phyloP scores from a whole-genome alignment of 2,797 vertebrate species.

The Eutrigla gurnardus region DNA sequence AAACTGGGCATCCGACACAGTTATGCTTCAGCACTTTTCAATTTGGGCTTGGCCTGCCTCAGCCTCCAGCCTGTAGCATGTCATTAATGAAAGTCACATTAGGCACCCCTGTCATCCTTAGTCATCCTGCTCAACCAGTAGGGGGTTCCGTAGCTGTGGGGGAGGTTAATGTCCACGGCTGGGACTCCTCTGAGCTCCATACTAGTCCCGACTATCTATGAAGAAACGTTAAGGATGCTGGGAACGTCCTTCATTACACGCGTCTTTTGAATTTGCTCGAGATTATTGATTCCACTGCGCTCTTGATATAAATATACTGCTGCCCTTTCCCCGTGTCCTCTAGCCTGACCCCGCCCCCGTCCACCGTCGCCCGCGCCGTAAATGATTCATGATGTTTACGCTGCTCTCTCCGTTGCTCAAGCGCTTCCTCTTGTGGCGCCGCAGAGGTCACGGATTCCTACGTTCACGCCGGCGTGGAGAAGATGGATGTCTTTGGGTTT shows the following conservation, averaged over 20 bases:
- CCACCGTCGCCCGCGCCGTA: constrained; percentile 24
- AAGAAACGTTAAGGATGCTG: neutral
- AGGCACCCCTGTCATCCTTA: constrained; percentile 66
- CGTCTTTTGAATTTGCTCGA: constrained; percentile 14
- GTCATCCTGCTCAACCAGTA: constrained; percentile 60
- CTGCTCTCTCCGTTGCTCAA: constrained; percentile 32
- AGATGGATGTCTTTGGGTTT: constrained; percentile 55
- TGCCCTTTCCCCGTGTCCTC: constrained; percentile 30
- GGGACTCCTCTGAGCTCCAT: constrained; percentile 10
- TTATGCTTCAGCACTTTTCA: constrained; percentile 84
- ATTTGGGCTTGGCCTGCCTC: constrained; percentile 77
- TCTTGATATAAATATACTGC: constrained; percentile 37
- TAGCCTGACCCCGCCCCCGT: constrained; percentile 24
- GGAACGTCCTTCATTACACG: constrained; percentile 6
- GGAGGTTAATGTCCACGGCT: constrained; percentile 53
- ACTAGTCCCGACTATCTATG: neutral
- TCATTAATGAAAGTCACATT: constrained; percentile 83
- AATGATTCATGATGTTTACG: constrained; percentile 59
- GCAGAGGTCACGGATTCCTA: constrained; percentile 49
- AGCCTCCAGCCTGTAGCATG: constrained; percentile 70
- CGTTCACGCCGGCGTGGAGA: constrained; percentile 46
- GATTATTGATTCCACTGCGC: constrained; percentile 46
- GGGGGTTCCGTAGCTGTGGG: constrained; percentile 50
- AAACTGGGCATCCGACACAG: constrained; percentile 80
- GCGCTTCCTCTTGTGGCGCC: constrained; percentile 22